A percentile compares a stretch with the other conserved stretches of the same genome.
Evolutionary conservation across 2,797 vertebrate genomes (phyloP).

Genomic region (Notolabrus celidotus): DNA sequence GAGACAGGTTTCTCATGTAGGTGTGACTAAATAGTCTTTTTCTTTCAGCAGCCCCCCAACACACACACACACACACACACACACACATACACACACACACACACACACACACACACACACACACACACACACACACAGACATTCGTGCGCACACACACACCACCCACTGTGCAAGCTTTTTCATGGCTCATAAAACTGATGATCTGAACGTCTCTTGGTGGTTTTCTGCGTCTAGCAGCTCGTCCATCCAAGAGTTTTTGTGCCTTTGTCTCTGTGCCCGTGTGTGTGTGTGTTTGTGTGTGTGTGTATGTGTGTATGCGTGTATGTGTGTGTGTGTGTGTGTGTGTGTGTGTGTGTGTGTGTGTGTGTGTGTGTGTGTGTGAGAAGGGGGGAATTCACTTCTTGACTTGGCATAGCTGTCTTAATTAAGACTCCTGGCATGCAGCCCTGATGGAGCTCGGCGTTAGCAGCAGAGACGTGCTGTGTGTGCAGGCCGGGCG

Average conservation of each 20-base stretch:
- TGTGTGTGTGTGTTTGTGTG: conserved; percentile 21
- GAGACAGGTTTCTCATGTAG: conserved; percentile 66
- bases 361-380: neutral
- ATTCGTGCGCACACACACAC: conserved; percentile 37
- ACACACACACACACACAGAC: conserved; percentile 38
- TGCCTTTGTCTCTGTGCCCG: conserved; percentile 12
- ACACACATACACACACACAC: conserved; percentile 34
- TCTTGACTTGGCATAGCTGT: conserved; percentile 71
- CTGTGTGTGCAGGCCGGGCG: conserved; percentile 58
- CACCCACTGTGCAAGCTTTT: conserved; percentile 61
- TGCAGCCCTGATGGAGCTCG: conserved; percentile 58
- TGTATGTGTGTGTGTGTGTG: neutral
- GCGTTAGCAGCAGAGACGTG: conserved; percentile 62
- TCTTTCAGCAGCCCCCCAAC: conserved; percentile 36
- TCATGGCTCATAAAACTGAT: conserved; percentile 70
- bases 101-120: conserved; percentile 27
- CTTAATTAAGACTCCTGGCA: conserved; percentile 76
- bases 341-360: conserved; percentile 12
- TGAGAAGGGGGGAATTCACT: conserved; percentile 48
- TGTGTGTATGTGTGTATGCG: too few species aligned
- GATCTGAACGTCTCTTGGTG: conserved; percentile 57
- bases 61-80: conserved; percentile 32
- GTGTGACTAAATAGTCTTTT: conserved; percentile 73
- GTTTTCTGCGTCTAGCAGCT: conserved; percentile 40
- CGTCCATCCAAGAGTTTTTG: conserved; percentile 35